phyloP scores from a whole-genome alignment of 2,888 invertebrate species.

The Cynaeus angustus region DNA sequence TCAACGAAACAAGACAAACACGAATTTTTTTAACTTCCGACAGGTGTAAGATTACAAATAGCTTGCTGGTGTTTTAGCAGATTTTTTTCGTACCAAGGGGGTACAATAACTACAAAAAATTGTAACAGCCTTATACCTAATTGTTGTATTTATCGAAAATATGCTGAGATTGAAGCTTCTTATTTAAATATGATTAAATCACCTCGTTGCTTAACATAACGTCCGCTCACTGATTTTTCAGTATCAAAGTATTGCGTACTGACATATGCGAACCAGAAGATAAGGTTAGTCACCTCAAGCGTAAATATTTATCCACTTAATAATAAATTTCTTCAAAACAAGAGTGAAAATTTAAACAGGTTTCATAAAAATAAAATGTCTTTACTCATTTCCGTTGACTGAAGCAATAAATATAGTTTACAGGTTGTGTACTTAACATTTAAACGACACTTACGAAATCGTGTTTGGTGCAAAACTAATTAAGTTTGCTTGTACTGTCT shows the following conservation, averaged over 20 bases:
- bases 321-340: slow-evolving; percentile 28
- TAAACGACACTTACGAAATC: slow-evolving; percentile 5
- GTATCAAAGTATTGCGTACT: neutral
- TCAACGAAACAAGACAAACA: slow-evolving; percentile 23
- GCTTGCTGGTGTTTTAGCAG: slow-evolving; percentile 1
- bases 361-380: slow-evolving; percentile 19
- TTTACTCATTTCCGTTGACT: slow-evolving; percentile 23
- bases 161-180: no score
- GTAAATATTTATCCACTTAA: slow-evolving; percentile 31
- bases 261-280: neutral
- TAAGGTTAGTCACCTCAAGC: slow-evolving; percentile 29
- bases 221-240: neutral
- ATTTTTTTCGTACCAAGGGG: no score
- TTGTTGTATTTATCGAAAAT: no score
- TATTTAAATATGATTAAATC: no score
- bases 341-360: slow-evolving; percentile 29
- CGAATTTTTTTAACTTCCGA: slow-evolving; percentile 33
- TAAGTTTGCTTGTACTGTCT: no score
- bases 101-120: no score
- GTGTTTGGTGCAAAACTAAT: neutral
- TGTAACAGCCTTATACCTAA: no score
- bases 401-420: slow-evolving; percentile 30
- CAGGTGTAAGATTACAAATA: slow-evolving; percentile 3
- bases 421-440: slow-evolving; percentile 7
- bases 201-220: no score